Conservation (phyloP, 2,888 invertebrate genomes). For the Odontothrips loti region DNA sequence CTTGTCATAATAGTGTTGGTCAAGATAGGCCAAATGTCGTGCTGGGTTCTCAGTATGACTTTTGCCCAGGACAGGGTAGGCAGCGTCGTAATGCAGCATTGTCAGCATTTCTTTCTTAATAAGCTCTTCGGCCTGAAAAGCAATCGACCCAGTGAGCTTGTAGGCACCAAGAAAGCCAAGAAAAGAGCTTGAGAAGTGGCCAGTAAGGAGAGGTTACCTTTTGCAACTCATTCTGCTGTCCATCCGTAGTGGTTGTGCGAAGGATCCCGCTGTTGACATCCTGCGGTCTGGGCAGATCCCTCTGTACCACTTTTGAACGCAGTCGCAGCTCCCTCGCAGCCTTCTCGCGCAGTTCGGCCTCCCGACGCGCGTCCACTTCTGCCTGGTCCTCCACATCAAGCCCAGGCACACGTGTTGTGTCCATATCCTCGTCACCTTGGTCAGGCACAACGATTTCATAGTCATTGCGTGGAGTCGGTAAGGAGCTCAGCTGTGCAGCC, state of each 20-base stretch:
- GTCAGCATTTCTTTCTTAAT: constrained; percentile 95
- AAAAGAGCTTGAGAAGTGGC: not conserved
- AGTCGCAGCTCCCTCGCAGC: constrained; percentile 64
- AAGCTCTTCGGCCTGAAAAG: constrained; percentile 77
- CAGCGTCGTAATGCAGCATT: constrained; percentile 86
- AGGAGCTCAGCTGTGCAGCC: constrained; percentile 67
- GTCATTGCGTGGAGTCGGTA: constrained; percentile 93
- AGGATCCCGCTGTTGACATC: constrained; percentile 82
- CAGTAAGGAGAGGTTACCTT: constrained; percentile 48
- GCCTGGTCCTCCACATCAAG: constrained; percentile 73
- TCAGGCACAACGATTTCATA: constrained; percentile 98
- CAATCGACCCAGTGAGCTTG: constrained; percentile 30
- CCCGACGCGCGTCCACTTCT: constrained; percentile 68
- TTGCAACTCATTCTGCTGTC: constrained; percentile 79
- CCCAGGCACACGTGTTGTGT: constrained; percentile 45
- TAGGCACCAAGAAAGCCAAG: not conserved
- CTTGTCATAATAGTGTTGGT: constrained; percentile 79
- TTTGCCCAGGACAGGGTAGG: not conserved
- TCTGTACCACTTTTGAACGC: constrained; percentile 82
- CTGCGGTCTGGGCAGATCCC: constrained; percentile 74
- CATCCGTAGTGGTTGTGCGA: constrained; percentile 68
- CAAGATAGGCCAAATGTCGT: constrained; percentile 75
- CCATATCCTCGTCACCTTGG: constrained; percentile 54
- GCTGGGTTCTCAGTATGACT: constrained; percentile 51
- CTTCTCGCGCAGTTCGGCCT: constrained; percentile 66